Conservation (phyloP, 2,113 vertebrate genomes). For the Oplegnathus fasciatus region DNA sequence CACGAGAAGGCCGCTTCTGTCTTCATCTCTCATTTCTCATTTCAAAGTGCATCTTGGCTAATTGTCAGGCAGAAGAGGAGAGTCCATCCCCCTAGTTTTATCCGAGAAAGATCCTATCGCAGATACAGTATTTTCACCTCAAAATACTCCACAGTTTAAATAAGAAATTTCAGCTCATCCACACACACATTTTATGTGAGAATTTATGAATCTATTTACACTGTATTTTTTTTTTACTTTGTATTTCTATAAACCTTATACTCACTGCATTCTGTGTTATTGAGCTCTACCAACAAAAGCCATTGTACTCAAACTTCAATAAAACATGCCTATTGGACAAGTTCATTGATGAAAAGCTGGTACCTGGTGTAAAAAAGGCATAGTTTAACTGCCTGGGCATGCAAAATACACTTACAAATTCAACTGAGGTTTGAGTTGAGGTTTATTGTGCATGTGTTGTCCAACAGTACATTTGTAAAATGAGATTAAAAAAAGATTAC, state of each 20-base stretch:
- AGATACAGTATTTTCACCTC: neutral
- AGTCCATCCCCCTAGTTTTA: neutral
- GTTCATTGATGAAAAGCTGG: conserved; percentile 17
- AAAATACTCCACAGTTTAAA: neutral
- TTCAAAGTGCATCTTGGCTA: neutral
- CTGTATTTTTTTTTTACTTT: neutral
- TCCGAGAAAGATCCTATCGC: neutral
- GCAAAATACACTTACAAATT: neutral
- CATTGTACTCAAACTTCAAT: neutral
- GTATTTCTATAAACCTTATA: neutral
- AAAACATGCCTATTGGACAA: neutral
- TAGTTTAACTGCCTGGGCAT: neutral
- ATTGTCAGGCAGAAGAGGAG: neutral
- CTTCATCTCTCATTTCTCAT: neutral
- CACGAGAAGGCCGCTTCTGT: neutral
- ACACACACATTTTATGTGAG: neutral
- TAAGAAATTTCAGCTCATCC: neutral
- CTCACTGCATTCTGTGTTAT: neutral
- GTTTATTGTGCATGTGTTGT: neutral
- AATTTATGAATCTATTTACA: neutral
- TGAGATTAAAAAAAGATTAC: too few species aligned
- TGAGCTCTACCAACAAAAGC: conserved; percentile 1
- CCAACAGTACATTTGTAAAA: neutral
- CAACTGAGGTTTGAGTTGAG: neutral
- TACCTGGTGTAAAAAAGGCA: neutral